phyloP scores from a whole-genome alignment of 2,888 invertebrate genomes.

The Coelinius sp. region DNA sequence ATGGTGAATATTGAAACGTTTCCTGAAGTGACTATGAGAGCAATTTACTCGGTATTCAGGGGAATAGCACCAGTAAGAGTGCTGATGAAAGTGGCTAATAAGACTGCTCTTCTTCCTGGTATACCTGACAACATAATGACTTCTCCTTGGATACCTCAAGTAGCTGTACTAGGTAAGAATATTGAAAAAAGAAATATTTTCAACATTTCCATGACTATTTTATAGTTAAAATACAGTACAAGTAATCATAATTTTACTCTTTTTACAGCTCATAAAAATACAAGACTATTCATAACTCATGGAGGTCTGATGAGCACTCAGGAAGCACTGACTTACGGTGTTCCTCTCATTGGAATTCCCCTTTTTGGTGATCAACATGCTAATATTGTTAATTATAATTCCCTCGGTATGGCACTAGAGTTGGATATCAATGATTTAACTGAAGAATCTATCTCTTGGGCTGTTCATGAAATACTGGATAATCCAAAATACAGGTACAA shows the following conservation, averaged over 20 bases:
- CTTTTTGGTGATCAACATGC: slow-evolving; percentile 58
- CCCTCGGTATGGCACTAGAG: slow-evolving; percentile 51
- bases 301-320: slow-evolving; percentile 57
- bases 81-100: slow-evolving; percentile 51
- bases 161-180: slow-evolving; percentile 53
- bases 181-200: too few species aligned
- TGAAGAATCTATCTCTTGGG: slow-evolving; percentile 61
- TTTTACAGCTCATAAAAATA: slow-evolving; percentile 53
- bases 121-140: slow-evolving; percentile 52
- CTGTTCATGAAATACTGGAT: slow-evolving; percentile 64
- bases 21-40: slow-evolving; percentile 49
- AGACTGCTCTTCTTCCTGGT: slow-evolving; percentile 47
- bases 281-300: slow-evolving; percentile 57
- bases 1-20: slow-evolving; percentile 54
- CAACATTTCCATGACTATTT: too few species aligned
- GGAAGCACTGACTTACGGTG: slow-evolving; percentile 54
- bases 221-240: too few species aligned
- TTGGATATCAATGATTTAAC: slow-evolving; percentile 56
- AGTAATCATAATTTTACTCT: too few species aligned
- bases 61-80: slow-evolving; percentile 48
- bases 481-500: slow-evolving; percentile 65
- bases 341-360: slow-evolving; percentile 59
- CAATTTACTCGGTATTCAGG: slow-evolving; percentile 45
- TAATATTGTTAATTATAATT: slow-evolving; percentile 53
- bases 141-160: slow-evolving; percentile 55